A percentile compares a stretch with the other conserved stretches of the same genome.
Evolutionary conservation across 2,888 invertebrate genomes (phyloP).

Genomic region (Actias luna): DNA sequence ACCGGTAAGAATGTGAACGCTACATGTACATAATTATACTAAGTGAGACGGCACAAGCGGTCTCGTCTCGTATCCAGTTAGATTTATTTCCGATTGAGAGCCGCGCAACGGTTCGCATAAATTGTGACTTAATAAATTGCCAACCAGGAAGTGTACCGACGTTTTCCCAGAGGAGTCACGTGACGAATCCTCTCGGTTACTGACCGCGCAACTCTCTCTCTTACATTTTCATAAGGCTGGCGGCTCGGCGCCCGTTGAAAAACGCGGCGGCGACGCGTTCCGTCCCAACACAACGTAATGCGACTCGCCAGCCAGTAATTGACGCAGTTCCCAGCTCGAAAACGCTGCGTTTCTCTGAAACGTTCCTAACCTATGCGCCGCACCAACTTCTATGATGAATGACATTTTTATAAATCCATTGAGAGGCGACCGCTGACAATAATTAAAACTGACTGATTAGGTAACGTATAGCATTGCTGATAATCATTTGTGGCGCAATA

Average conservation of each 20-base stretch:
- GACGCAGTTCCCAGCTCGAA: slow-evolving; percentile 48
- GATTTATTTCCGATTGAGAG: slow-evolving; percentile 16
- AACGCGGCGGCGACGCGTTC: slow-evolving; percentile 50
- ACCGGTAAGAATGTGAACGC: background rate
- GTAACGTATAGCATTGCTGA: slow-evolving; percentile 10
- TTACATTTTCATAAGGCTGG: slow-evolving; percentile 55
- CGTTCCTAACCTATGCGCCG: slow-evolving; percentile 21
- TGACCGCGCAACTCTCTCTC: slow-evolving; percentile 28
- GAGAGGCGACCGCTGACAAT: slow-evolving; percentile 11
- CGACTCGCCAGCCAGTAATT: no score
- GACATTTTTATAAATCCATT: slow-evolving; percentile 52
- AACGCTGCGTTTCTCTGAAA: slow-evolving; percentile 26
- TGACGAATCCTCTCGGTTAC: slow-evolving; percentile 30
- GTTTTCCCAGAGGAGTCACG: slow-evolving; percentile 31
- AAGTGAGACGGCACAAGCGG: slow-evolving; percentile 8
- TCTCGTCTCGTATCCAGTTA: slow-evolving; percentile 15
- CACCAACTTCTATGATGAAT: slow-evolving; percentile 37
- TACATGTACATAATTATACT: slow-evolving; percentile 12
- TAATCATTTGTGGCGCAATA: slow-evolving; percentile 9
- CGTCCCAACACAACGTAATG: slow-evolving; percentile 20
- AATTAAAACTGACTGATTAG: slow-evolving; percentile 18
- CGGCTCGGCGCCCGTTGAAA: slow-evolving; percentile 36
- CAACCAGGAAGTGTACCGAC: slow-evolving; percentile 24
- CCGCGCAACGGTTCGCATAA: slow-evolving; percentile 14
- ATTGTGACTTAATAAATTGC: slow-evolving; percentile 22